These are phyloP conservation scores for Agrochola litura DNA, from an alignment of 2,888 invertebrate genomes.

Conservation along the genomic window DNA sequence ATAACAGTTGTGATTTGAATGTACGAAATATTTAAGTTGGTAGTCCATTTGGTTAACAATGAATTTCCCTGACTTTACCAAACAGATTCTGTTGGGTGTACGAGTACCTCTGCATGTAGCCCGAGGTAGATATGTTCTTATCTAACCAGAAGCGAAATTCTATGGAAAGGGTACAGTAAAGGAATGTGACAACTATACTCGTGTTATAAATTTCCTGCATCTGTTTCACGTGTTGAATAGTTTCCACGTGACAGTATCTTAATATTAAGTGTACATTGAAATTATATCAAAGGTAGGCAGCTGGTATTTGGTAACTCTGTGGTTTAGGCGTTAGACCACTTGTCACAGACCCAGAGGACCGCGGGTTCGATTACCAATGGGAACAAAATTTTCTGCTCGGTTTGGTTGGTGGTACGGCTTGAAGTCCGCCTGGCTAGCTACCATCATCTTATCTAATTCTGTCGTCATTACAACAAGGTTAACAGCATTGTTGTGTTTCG, in stretches of 20 bases:
- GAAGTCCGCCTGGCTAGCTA: too few species aligned
- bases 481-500: too few species aligned
- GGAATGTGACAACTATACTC: conserved; percentile 37
- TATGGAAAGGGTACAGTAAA: conserved; percentile 43
- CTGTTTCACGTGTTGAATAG: conserved; percentile 32
- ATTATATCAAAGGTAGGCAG: not conserved
- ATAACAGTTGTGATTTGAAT: not conserved
- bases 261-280: not conserved
- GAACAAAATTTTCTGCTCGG: too few species aligned
- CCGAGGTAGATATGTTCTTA: conserved; percentile 50
- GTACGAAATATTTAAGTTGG: not conserved
- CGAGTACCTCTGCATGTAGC: conserved; percentile 35
- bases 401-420: too few species aligned
- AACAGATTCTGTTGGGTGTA: conserved; percentile 46
- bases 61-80: conserved; percentile 10
- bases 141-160: conserved; percentile 54
- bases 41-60: not conserved
- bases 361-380: too few species aligned
- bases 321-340: too few species aligned
- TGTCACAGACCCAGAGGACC: too few species aligned
- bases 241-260: conserved; percentile 30
- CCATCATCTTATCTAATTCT: too few species aligned
- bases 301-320: not conserved
- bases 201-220: conserved; percentile 30
- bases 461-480: too few species aligned